Evolutionary conservation across 2,797 vertebrate species (phyloP).

Genomic region (Masticophis lateralis): DNA sequence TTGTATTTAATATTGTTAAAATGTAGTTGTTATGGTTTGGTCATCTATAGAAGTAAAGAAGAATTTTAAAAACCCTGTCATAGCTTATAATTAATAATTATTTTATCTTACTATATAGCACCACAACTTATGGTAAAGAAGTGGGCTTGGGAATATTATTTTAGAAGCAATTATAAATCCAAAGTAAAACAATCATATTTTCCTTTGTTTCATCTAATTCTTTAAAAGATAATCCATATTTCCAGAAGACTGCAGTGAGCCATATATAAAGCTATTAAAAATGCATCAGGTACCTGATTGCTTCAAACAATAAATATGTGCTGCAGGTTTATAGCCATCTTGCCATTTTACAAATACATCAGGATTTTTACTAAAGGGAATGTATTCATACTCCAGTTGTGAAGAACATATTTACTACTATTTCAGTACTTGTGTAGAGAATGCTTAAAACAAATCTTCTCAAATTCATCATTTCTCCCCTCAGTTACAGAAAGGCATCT

Average conservation of each 20-base stretch:
- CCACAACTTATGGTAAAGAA: constrained; percentile 76
- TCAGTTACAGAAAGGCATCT: constrained; percentile 50
- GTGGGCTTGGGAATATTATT: constrained; percentile 74
- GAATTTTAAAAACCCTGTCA: constrained; percentile 71
- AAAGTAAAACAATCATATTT: constrained; percentile 68
- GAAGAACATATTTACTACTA: constrained; percentile 38
- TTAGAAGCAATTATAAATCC: constrained; percentile 76
- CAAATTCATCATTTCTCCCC: constrained; percentile 48
- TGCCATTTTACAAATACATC: constrained; percentile 60
- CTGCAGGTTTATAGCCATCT: constrained; percentile 65
- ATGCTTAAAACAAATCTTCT: constrained; percentile 44
- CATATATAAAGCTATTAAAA: constrained; percentile 70
- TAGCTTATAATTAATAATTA: constrained; percentile 75
- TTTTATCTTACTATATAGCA: constrained; percentile 73
- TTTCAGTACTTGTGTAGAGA: constrained; percentile 43
- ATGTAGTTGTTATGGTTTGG: constrained; percentile 77
- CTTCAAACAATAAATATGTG: constrained; percentile 62
- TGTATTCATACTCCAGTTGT: constrained; percentile 49
- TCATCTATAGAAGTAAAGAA: constrained; percentile 73
- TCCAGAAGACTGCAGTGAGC: constrained; percentile 78
- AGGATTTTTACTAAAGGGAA: constrained; percentile 66
- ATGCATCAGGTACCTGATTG: constrained; percentile 65
- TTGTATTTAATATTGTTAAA: constrained; percentile 80
- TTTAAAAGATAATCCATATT: constrained; percentile 68
- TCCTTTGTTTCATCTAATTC: constrained; percentile 73